Evolutionary conservation across 2,888 invertebrate species (phyloP).

Genomic region (Cephus nigrinus): DNA sequence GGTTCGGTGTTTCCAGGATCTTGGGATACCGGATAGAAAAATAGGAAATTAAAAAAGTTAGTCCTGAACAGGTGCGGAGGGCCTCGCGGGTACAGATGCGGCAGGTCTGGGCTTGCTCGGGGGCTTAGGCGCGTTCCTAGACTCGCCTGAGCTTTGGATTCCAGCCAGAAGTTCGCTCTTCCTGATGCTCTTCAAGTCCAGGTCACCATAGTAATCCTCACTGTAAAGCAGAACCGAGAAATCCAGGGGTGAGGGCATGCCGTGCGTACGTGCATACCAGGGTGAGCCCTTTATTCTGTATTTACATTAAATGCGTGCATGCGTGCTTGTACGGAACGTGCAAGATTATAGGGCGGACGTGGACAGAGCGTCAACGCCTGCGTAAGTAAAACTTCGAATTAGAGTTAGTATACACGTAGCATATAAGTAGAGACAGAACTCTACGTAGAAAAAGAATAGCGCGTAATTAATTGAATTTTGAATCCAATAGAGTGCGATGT

Average conservation of each 20-base stretch:
- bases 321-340: neutral
- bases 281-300: neutral
- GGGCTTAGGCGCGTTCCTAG: slow-evolving; percentile 70
- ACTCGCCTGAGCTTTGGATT: slow-evolving; percentile 73
- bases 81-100: slow-evolving; percentile 54
- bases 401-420: neutral
- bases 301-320: neutral
- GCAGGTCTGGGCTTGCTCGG: slow-evolving; percentile 68
- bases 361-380: neutral
- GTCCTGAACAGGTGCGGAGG: slow-evolving; percentile 63
- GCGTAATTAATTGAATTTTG: neutral
- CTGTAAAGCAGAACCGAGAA: slow-evolving; percentile 73
- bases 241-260: slow-evolving; percentile 51
- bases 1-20: neutral
- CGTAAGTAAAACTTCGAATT: neutral
- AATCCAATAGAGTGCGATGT: neutral
- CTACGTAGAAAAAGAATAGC: neutral
- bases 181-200: slow-evolving; percentile 94
- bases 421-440: neutral
- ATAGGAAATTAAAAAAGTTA: slow-evolving; percentile 41
- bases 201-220: slow-evolving; percentile 96
- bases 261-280: slow-evolving; percentile 2
- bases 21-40: slow-evolving; percentile 53
- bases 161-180: slow-evolving; percentile 92
- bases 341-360: neutral